These are phyloP conservation scores for Trematocara unimaculatum DNA, from an alignment of 2,113 vertebrate species.

Conservation along the genomic window DNA sequence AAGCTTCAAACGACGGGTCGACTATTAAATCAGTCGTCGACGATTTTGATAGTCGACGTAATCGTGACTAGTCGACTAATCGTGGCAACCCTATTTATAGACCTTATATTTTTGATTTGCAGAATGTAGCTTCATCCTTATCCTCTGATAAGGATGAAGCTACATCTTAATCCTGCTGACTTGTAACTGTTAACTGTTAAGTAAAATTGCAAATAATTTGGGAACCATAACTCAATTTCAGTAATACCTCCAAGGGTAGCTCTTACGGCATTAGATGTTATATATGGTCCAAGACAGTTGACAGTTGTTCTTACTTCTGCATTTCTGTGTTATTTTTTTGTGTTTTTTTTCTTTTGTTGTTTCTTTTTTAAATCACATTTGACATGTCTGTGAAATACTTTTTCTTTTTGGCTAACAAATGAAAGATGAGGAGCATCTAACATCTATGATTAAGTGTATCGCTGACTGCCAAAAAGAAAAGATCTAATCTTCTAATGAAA, in stretches of 20 bases:
- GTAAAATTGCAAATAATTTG: background rate
- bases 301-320: background rate
- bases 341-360: background rate
- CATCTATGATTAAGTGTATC: background rate
- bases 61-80: too few species aligned
- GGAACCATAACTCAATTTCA: conserved; percentile 3
- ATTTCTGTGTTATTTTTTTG: background rate
- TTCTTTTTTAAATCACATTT: background rate
- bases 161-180: background rate
- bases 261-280: background rate
- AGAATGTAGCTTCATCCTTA: background rate
- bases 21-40: too few species aligned
- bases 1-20: too few species aligned
- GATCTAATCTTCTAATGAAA: conserved; percentile 13
- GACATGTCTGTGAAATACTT: background rate
- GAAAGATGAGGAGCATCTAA: background rate
- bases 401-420: background rate
- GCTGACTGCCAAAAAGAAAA: background rate
- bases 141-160: background rate
- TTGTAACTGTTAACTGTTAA: background rate
- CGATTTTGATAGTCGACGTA: too few species aligned
- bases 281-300: background rate
- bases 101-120: background rate
- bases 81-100: background rate
- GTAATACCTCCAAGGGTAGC: background rate